Base-by-base conservation (phyloP, 2,113 vertebrate species). In the Oriolus oriolus region DNA sequence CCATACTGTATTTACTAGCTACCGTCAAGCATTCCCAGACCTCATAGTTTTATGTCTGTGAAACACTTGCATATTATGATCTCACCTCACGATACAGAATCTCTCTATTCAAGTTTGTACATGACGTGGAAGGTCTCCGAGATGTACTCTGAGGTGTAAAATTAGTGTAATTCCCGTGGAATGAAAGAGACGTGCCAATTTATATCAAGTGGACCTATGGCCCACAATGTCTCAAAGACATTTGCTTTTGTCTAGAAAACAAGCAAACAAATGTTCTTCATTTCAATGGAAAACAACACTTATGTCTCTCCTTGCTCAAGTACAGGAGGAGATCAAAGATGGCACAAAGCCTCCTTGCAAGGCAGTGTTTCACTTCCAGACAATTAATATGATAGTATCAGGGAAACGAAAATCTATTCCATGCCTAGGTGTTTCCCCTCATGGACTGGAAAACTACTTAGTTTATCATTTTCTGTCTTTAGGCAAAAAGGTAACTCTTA, bases 301-400 rank as follows among this genome's bases (percentile, higher is more conserved):
- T 24, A 6, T 22, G 89, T 59, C 50, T 91, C 75, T 59, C 75
- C 64, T 80, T 27, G 84, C 78, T 80, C 69, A 20, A 2, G 84
- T 39, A 69, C 42, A 90, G 89, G 18, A 82, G 78, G 82, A 96
- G 85, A 96, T 96, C 95, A 97, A 97, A 97, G 93, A 84, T 64
- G 87, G 94, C 73, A 77, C 91, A 78, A 70, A 27, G 39, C 47
- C 69, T 84, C n/a, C 77, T 95, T 73, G 70, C 68, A 44, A 74
- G 71, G 82, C 92, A 94, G 47, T 15, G 23, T 57, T 96, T 82
- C 49, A 6, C 87, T 96, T 93, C 78, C 91, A 95, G 96, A 96
- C 92, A 94, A 95, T 94, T 93, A 77, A 88, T 88, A 77, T 52
- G 95, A 97, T 94, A 96, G 33, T 41, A 97, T 96, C 96, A 97